These are phyloP conservation scores for Clarias pachynema DNA, from an alignment of 2,797 vertebrate genomes.

Conservation along the genomic window DNA sequence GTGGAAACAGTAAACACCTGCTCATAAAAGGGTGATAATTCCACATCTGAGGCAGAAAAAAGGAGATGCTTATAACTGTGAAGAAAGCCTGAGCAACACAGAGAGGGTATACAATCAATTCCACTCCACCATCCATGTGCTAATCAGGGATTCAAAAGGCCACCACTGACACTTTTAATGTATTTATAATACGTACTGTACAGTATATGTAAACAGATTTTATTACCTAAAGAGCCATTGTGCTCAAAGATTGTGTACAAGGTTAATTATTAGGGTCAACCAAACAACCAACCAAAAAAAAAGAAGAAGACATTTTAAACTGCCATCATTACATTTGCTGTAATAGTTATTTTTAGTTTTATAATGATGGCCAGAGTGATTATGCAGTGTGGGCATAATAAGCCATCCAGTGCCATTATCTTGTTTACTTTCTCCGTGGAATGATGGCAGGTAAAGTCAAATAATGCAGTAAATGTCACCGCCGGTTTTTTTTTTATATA, in stretches of 20 bases:
- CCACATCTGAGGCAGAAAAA: background rate
- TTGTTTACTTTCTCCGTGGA: constrained; percentile 1
- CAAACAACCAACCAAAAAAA: background rate
- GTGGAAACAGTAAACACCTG: constrained; percentile 27
- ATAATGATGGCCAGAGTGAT: constrained; percentile 13
- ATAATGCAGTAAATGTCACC: constrained; percentile 31
- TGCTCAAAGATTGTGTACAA: background rate
- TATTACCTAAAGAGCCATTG: background rate
- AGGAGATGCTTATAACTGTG: constrained; percentile 15
- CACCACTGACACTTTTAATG: background rate
- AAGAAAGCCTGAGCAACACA: constrained; percentile 2
- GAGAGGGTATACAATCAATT: constrained; percentile 4
- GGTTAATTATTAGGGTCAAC: background rate
- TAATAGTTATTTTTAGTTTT: constrained; percentile 13
- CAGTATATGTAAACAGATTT: background rate
- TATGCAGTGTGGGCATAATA: background rate
- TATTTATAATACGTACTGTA: background rate
- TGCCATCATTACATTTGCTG: background rate
- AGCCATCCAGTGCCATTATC: background rate
- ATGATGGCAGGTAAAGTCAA: constrained; percentile 23
- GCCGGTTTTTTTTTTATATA: background rate
- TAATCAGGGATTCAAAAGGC: background rate
- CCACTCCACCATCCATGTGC: background rate
- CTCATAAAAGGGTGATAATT: constrained; percentile 36
- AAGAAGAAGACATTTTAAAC: background rate